Conservation (phyloP, 2,113 vertebrate genomes). For the Gasterosteus aculeatus region DNA sequence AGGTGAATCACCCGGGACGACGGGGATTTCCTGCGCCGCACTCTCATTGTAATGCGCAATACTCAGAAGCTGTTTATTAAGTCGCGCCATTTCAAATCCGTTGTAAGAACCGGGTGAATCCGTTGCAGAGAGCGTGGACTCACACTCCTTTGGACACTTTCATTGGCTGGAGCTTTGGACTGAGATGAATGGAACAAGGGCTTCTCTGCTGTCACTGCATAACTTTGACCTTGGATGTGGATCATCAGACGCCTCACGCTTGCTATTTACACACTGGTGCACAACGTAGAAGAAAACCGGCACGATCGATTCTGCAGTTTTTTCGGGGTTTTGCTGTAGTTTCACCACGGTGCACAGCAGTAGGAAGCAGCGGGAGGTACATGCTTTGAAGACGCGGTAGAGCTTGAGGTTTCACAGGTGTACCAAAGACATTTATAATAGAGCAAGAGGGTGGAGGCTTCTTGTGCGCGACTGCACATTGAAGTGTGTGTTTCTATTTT, state of each 20-base stretch:
- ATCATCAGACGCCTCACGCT: slow-evolving; percentile 35
- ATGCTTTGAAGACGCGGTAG: slow-evolving; percentile 36
- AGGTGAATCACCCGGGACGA: slow-evolving; percentile 44
- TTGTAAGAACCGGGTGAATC: slow-evolving; percentile 13
- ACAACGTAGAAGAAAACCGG: slow-evolving; percentile 16
- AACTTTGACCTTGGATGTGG: slow-evolving; percentile 21
- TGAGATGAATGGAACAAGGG: slow-evolving; percentile 34
- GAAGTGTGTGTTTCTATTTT: slow-evolving; percentile 53
- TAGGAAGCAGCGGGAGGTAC: slow-evolving; percentile 52
- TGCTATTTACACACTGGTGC: background rate
- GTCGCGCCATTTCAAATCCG: slow-evolving; percentile 16
- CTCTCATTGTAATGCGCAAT: slow-evolving; percentile 5
- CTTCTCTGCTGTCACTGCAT: slow-evolving; percentile 37
- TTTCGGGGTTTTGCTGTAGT: slow-evolving; percentile 29
- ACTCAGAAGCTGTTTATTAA: slow-evolving; percentile 25
- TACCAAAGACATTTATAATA: slow-evolving; percentile 36
- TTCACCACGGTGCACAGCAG: slow-evolving; percentile 38
- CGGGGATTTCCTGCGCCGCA: slow-evolving; percentile 20
- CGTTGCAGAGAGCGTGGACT: slow-evolving; percentile 1
- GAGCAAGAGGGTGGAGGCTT: slow-evolving; percentile 16
- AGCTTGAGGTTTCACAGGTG: slow-evolving; percentile 57
- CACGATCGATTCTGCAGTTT: slow-evolving; percentile 42
- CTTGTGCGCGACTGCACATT: slow-evolving; percentile 5
- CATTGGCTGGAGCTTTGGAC: slow-evolving; percentile 5
- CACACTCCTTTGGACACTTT: slow-evolving; percentile 7